A percentile compares a stretch with the other conserved stretches of the same genome.
Evolutionary conservation across 2,797 vertebrate genomes (phyloP).

Genomic region (Enteromius afrohamiltoni): DNA sequence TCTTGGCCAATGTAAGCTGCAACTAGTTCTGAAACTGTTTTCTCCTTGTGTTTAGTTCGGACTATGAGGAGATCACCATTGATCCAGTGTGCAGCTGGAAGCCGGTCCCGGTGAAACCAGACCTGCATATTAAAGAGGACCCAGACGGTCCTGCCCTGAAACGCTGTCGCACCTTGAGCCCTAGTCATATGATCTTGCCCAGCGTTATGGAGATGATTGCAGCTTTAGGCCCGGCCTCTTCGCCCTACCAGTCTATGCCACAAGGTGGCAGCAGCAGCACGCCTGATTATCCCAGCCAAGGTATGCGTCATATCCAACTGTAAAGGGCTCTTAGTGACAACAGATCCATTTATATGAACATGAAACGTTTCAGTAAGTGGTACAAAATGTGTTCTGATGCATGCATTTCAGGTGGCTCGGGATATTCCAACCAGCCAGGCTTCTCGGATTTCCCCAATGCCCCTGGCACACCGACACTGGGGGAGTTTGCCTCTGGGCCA

Average conservation of each 20-base stretch:
- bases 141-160: constrained; percentile 89
- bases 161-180: constrained; percentile 92
- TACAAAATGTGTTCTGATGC: not conserved
- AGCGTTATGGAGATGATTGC: constrained; percentile 97
- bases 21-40: not conserved
- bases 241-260: constrained; percentile 80
- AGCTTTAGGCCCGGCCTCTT: constrained; percentile 85
- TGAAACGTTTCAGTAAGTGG: not conserved
- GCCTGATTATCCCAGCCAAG: constrained; percentile 82
- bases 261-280: constrained; percentile 74
- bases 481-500: constrained; percentile 77
- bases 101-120: constrained; percentile 91
- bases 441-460: constrained; percentile 87
- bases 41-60: constrained; percentile 76
- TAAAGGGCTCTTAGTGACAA: not conserved
- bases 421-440: constrained; percentile 81
- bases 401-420: constrained; percentile 75
- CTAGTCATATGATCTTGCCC: constrained; percentile 91
- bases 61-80: constrained; percentile 96
- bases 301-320: constrained; percentile 56
- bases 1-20: not conserved
- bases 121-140: constrained; percentile 92
- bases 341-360: not conserved
- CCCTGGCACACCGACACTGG: constrained; percentile 79
- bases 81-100: constrained; percentile 96